A percentile compares a stretch with the other conserved stretches of the same genome.
Evolutionary conservation across 2,888 invertebrate species (phyloP).

Genomic region (Augochlorella aurata): DNA sequence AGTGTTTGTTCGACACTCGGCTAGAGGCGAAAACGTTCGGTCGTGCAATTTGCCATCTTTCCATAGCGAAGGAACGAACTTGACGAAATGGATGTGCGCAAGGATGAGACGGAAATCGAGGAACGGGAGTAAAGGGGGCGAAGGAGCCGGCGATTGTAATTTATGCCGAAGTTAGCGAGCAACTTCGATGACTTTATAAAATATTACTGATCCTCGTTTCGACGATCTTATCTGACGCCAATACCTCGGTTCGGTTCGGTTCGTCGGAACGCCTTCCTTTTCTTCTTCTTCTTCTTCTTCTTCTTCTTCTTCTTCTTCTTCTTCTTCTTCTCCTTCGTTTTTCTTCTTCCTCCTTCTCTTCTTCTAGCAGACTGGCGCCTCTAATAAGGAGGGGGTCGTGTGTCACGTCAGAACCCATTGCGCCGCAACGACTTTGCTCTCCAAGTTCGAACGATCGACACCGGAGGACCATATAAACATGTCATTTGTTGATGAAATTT

Average conservation of each 20-base stretch:
- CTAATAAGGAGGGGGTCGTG: slow-evolving; percentile 66
- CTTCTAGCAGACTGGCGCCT: slow-evolving; percentile 70
- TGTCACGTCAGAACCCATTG: slow-evolving; percentile 65
- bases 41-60: slow-evolving; percentile 55
- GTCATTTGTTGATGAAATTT: slow-evolving; percentile 65
- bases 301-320: slow-evolving; percentile 32
- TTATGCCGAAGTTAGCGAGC: slow-evolving; percentile 79
- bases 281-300: slow-evolving; percentile 58
- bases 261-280: slow-evolving; percentile 71
- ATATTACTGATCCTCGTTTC: slow-evolving; percentile 78
- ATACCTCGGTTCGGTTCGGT: slow-evolving; percentile 71
- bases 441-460: slow-evolving; percentile 65
- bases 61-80: slow-evolving; percentile 34
- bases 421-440: slow-evolving; percentile 64
- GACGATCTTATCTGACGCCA: slow-evolving; percentile 77
- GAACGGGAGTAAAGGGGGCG: slow-evolving; percentile 21
- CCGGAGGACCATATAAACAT: slow-evolving; percentile 63
- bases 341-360: slow-evolving; percentile 29
- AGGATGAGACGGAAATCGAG: slow-evolving; percentile 24
- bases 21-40: slow-evolving; percentile 50
- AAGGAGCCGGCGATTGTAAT: slow-evolving; percentile 70
- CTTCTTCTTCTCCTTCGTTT: slow-evolving; percentile 36
- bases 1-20: slow-evolving; percentile 74
- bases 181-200: slow-evolving; percentile 81
- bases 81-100: slow-evolving; percentile 39